These are phyloP conservation scores for Drosophila punjabiensis DNA, from an alignment of 1,140 invertebrate genomes.

Conservation along the genomic window DNA sequence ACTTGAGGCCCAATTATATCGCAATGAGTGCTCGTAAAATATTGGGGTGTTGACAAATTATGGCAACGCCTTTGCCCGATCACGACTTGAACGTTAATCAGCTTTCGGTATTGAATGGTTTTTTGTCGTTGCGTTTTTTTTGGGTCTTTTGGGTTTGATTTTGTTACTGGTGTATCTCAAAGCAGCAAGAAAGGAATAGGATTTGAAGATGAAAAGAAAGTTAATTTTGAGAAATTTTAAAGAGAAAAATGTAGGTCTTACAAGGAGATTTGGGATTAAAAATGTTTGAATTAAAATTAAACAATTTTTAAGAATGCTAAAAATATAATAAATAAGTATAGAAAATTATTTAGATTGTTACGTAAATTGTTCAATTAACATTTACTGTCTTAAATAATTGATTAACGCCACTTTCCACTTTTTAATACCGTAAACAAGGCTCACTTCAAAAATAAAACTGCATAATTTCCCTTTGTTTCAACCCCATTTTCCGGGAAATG, in stretches of 20 bases:
- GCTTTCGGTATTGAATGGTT: conserved; percentile 1
- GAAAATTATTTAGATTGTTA: neutral
- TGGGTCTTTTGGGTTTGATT: conserved; percentile 4
- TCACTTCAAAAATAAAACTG: neutral
- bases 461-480: neutral
- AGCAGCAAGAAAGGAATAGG: neutral
- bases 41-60: conserved; percentile 85
- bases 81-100: conserved; percentile 69
- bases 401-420: neutral
- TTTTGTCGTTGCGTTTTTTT: neutral
- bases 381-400: neutral
- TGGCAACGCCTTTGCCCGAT: conserved; percentile 77
- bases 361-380: neutral
- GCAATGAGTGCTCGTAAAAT: conserved; percentile 82
- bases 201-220: neutral
- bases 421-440: neutral
- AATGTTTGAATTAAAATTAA: too few relatives aligned
- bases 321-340: neutral
- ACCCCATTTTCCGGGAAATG: conserved; percentile 20
- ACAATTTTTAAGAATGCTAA: too few relatives aligned
- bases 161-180: conserved; percentile 4
- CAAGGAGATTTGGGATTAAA: too few relatives aligned
- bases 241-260: too few relatives aligned
- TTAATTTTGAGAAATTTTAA: neutral
- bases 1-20: conserved; percentile 76